A percentile compares a stretch with the other conserved stretches of the same genome.
Evolutionary conservation across 1,140 invertebrate species (phyloP).

Genomic region (Piezodorus guildinii): DNA sequence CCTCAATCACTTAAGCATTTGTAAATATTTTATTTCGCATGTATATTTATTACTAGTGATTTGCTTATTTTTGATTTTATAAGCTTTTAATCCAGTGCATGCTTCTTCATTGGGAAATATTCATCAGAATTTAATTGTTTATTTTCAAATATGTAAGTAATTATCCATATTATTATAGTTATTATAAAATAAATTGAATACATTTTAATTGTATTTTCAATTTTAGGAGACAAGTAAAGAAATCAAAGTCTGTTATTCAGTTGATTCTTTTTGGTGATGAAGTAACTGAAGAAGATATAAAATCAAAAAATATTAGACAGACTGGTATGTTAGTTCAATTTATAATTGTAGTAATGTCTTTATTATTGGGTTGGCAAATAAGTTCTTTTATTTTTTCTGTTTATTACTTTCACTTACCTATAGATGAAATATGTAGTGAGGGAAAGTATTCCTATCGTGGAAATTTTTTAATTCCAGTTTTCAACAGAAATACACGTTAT

Average conservation of each 20-base stretch:
- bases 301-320: constrained; percentile 95
- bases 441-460: too few species aligned
- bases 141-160: constrained; percentile 6
- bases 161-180: too few species aligned
- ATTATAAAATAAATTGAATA: neutral
- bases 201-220: neutral
- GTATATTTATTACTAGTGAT: neutral
- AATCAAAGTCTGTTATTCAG: constrained; percentile 82
- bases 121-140: neutral
- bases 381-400: too few species aligned
- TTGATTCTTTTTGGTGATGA: constrained; percentile 73
- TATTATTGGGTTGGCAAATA: too few species aligned
- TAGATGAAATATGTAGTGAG: too few species aligned
- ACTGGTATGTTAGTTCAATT: constrained; percentile 41
- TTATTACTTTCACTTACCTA: too few species aligned
- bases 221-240: constrained; percentile 69
- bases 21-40: too few species aligned
- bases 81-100: constrained; percentile 1
- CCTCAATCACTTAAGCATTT: too few species aligned
- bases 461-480: too few species aligned
- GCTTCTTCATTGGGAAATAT: neutral
- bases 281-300: constrained; percentile 64
- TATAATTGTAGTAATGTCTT: neutral
- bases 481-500: too few species aligned
- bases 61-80: neutral